phyloP scores from a whole-genome alignment of 2,797 vertebrate genomes.

The Sebastes cheni region DNA sequence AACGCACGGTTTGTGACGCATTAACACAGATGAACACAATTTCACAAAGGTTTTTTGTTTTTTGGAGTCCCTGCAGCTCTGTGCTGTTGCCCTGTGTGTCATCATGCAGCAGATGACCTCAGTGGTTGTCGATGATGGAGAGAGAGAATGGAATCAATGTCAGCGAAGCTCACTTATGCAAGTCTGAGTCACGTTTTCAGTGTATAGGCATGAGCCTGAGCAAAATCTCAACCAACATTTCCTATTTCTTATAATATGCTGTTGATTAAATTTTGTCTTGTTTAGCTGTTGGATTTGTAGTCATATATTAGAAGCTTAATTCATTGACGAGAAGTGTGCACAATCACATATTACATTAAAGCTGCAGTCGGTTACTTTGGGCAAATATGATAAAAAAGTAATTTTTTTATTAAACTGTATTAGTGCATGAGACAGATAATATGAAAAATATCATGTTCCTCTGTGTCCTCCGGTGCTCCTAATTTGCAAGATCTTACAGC shows the following conservation, averaged over 20 bases:
- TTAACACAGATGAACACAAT: slow-evolving; percentile 12
- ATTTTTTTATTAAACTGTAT: too few relatives aligned
- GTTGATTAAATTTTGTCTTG: neutral
- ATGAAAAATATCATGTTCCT: too few relatives aligned
- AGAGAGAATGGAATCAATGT: neutral
- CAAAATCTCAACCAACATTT: neutral
- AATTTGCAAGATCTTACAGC: too few relatives aligned
- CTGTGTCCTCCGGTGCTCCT: too few relatives aligned
- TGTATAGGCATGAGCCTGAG: neutral
- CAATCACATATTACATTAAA: neutral
- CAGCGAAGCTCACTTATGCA: slow-evolving; percentile 4
- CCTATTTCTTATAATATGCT: neutral
- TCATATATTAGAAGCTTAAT: neutral
- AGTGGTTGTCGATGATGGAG: slow-evolving; percentile 11
- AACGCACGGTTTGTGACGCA: slow-evolving; percentile 26
- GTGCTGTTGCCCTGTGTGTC: slow-evolving; percentile 39
- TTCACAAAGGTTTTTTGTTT: slow-evolving; percentile 11
- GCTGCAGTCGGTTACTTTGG: too few relatives aligned
- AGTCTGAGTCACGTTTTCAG: neutral
- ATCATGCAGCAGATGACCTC: slow-evolving; percentile 54
- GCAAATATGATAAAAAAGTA: too few relatives aligned
- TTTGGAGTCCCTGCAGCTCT: slow-evolving; percentile 9
- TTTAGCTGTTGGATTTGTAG: neutral
- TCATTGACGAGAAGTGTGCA: neutral
- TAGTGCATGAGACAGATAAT: too few relatives aligned